phyloP scores from a whole-genome alignment of 2,113 vertebrate genomes.

The Spea bombifrons region DNA sequence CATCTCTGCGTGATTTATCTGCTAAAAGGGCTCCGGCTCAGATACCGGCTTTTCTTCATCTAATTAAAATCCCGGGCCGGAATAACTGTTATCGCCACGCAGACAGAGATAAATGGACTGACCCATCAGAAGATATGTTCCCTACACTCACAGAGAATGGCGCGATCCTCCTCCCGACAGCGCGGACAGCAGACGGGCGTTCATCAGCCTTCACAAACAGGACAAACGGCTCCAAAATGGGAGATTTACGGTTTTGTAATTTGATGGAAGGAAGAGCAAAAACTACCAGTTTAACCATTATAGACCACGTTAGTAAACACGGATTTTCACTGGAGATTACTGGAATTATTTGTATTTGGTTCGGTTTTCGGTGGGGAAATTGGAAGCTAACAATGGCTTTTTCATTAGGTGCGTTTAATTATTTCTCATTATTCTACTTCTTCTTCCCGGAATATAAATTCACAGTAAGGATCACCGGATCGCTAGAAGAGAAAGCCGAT shows the following conservation, averaged over 20 bases:
- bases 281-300: too few species aligned
- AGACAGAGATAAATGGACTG: constrained; percentile 59
- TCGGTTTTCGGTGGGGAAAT: too few species aligned
- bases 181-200: background rate
- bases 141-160: constrained; percentile 55
- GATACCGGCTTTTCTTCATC: constrained; percentile 52
- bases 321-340: too few species aligned
- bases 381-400: too few species aligned
- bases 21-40: constrained; percentile 56
- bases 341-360: too few species aligned
- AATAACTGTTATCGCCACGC: constrained; percentile 57
- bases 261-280: too few species aligned
- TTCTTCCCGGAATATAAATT: too few species aligned
- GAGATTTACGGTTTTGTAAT: background rate
- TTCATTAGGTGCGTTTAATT: too few species aligned
- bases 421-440: too few species aligned
- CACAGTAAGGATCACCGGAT: too few species aligned
- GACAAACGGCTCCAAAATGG: background rate
- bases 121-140: constrained; percentile 58
- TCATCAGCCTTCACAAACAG: constrained; percentile 6
- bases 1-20: constrained; percentile 56
- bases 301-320: too few species aligned
- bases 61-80: constrained; percentile 67
- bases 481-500: too few species aligned
- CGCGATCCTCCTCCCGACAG: constrained; percentile 53